These are phyloP conservation scores for Cyphomyrus plagiostoma DNA, from an alignment of 2,113 vertebrate genomes.

Conservation along the genomic window DNA sequence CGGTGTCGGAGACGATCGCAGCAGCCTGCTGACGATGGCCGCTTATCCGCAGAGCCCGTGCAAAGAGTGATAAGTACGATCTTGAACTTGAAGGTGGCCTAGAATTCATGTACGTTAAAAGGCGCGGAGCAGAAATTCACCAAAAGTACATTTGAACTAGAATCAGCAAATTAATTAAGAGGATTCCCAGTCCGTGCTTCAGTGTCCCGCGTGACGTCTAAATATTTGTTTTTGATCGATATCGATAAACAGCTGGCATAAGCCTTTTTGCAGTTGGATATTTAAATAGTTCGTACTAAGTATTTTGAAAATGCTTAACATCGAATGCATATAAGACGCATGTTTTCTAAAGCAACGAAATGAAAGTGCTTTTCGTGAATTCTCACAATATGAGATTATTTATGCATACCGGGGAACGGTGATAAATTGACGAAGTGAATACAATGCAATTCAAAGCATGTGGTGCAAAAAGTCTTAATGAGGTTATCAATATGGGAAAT, in stretches of 20 bases:
- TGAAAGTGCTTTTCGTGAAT: not conserved
- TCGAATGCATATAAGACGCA: not conserved
- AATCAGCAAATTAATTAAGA: not conserved
- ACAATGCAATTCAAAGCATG: not conserved
- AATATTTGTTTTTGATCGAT: not conserved
- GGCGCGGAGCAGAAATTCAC: not conserved
- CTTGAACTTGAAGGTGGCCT: not conserved
- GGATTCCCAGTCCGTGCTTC: not conserved
- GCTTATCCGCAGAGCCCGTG: not conserved
- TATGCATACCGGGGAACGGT: not conserved
- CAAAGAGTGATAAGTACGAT: not conserved
- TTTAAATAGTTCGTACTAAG: not conserved
- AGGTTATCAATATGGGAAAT: slow-evolving; percentile 23
- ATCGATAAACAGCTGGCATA: not conserved
- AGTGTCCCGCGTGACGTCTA: not conserved
- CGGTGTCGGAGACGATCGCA: slow-evolving; percentile 16
- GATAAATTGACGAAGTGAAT: slow-evolving; percentile 10
- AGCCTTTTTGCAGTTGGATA: not conserved
- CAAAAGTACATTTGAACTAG: not conserved
- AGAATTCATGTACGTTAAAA: not conserved
- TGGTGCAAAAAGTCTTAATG: slow-evolving; percentile 23
- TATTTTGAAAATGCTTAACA: not conserved
- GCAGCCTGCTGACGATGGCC: not conserved
- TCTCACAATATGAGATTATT: not conserved
- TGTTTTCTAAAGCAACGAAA: not conserved